A percentile compares a stretch with the other conserved stretches of the same genome.
phyloP scores from a whole-genome alignment of 2,797 vertebrate genomes.

The Luscinia megarhynchos region DNA sequence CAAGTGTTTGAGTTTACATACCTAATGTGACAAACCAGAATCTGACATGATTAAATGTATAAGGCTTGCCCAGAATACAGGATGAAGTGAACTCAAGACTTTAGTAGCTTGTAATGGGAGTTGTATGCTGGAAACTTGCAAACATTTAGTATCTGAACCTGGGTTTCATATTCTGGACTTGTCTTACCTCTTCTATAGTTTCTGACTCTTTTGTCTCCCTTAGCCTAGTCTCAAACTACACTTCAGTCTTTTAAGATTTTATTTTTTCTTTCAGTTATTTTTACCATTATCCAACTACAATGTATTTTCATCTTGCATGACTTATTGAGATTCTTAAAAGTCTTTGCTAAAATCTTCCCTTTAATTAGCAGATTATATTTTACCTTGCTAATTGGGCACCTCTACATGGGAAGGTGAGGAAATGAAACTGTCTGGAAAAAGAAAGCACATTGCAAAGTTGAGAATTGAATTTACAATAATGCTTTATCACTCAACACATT shows the following conservation, averaged over 20 bases:
- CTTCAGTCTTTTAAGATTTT: neutral
- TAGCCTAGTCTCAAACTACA: neutral
- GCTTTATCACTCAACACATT: neutral
- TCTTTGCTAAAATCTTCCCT: neutral
- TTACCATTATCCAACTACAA: neutral
- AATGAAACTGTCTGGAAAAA: neutral
- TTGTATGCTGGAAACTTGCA: neutral
- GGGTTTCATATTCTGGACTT: neutral
- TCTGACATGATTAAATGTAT: neutral
- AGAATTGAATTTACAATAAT: neutral
- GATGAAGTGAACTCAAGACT: neutral
- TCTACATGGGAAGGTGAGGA: neutral
- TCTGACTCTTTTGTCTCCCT: neutral
- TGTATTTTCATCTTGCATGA: neutral
- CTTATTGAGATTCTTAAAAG: neutral
- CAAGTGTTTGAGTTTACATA: neutral
- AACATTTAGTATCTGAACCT: neutral
- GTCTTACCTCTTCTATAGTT: neutral
- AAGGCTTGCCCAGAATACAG: neutral
- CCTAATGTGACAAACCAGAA: neutral
- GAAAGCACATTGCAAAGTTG: neutral
- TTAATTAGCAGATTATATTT: conserved; percentile 9
- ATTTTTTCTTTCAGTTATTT: neutral
- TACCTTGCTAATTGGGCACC: neutral
- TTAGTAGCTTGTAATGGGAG: neutral